Percentiles rank a stretch among this genome's conserved stretches.
Evolutionary conservation across 2,888 invertebrate genomes (phyloP).

Genomic region (Nomada ferruginata): DNA sequence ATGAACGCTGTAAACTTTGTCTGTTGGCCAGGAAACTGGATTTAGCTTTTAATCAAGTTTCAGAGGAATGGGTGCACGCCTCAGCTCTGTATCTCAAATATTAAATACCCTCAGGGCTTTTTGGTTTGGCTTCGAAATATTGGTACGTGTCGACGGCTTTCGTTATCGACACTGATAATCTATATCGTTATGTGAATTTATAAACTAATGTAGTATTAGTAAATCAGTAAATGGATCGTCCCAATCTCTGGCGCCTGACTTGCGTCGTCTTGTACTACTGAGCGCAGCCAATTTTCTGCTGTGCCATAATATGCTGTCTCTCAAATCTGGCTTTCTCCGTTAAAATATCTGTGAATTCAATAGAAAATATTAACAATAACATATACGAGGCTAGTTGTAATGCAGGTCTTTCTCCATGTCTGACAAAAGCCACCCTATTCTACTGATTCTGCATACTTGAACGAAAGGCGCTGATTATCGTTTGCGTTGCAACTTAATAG

Average conservation of each 20-base stretch:
- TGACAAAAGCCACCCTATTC: slow-evolving; percentile 10
- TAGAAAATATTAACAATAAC: too few relatives aligned
- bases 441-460: not conserved
- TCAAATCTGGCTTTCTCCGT: not conserved
- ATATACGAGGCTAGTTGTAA: not conserved
- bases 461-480: too few relatives aligned
- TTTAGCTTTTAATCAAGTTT: slow-evolving; percentile 9
- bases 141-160: too few relatives aligned
- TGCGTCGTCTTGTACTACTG: slow-evolving; percentile 7
- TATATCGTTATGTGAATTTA: too few relatives aligned
- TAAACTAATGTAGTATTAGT: too few relatives aligned
- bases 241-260: slow-evolving; percentile 7
- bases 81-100: not conserved
- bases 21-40: not conserved
- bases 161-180: too few relatives aligned
- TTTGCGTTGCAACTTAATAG: not conserved
- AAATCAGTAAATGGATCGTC: too few relatives aligned
- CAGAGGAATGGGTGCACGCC: too few relatives aligned
- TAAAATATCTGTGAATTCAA: too few relatives aligned
- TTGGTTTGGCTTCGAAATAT: not conserved
- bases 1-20: not conserved
- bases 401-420: not conserved
- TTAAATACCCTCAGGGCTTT: not conserved
- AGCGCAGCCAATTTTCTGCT: not conserved
- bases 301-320: not conserved